These are phyloP conservation scores for Halcyon smyrnensis DNA, from an alignment of 2,797 vertebrate genomes.

Conservation along the genomic window DNA sequence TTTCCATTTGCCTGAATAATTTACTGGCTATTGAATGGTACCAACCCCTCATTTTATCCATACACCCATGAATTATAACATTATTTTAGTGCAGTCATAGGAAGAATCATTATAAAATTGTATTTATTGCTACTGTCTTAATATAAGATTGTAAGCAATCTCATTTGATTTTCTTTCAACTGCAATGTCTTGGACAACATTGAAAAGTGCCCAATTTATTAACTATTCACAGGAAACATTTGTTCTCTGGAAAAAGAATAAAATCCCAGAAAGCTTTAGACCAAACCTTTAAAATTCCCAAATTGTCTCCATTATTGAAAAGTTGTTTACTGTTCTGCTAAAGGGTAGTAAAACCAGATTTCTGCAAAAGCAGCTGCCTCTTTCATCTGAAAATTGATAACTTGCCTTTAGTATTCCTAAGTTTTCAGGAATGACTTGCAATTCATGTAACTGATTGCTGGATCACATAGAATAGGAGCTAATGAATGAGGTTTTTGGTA, in stretches of 20 bases:
- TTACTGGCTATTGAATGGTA: background rate
- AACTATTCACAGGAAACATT: background rate
- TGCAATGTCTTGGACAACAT: background rate
- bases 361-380: background rate
- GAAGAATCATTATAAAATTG: background rate
- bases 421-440: background rate
- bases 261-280: background rate
- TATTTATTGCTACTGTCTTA: background rate
- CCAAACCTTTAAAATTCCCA: background rate
- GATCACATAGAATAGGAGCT: background rate
- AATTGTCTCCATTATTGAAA: background rate
- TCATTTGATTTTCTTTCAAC: background rate
- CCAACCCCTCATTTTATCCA: background rate
- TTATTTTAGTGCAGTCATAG: background rate
- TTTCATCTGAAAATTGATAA: background rate
- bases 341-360: background rate
- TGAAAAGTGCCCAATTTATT: background rate
- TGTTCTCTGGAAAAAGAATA: background rate
- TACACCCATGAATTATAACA: background rate
- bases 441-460: background rate
- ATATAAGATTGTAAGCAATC: background rate
- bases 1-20: background rate
- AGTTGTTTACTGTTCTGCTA: background rate
- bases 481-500: background rate
- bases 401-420: background rate